phyloP scores from a whole-genome alignment of 2,797 vertebrate species.

The Falco berigora region DNA sequence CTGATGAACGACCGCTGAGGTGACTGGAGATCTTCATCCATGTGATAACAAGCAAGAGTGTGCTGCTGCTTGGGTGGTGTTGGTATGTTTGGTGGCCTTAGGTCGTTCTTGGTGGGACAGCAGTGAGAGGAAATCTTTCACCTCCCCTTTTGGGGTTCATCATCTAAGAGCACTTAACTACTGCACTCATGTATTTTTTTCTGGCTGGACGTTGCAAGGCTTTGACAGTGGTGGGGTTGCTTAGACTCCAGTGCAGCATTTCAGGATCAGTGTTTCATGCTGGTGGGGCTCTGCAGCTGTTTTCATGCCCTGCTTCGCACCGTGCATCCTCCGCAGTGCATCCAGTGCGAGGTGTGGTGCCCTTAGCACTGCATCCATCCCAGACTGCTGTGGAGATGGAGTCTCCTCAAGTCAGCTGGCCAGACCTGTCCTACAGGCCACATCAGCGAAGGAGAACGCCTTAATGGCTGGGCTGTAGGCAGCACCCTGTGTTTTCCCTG shows the following conservation, averaged over 20 bases:
- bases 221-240: neutral
- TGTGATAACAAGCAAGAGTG: neutral
- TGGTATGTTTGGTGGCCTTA: neutral
- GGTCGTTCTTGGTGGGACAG: neutral
- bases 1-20: neutral
- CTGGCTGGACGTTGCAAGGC: neutral
- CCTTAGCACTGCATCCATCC: neutral
- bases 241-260: neutral
- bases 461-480: neutral
- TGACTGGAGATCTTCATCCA: neutral
- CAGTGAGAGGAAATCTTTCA: neutral
- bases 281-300: neutral
- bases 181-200: accelerated
- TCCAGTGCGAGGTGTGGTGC: neutral
- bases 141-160: neutral
- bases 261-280: neutral
- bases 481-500: neutral
- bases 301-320: neutral
- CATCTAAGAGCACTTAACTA: neutral
- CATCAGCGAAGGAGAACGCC: neutral
- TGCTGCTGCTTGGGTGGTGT: neutral
- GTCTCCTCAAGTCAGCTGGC: neutral
- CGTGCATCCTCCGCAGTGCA: neutral
- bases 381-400: neutral
- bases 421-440: neutral